phyloP scores from a whole-genome alignment of 2,888 invertebrate genomes.

The Poecilobothrus nobilitatus region DNA sequence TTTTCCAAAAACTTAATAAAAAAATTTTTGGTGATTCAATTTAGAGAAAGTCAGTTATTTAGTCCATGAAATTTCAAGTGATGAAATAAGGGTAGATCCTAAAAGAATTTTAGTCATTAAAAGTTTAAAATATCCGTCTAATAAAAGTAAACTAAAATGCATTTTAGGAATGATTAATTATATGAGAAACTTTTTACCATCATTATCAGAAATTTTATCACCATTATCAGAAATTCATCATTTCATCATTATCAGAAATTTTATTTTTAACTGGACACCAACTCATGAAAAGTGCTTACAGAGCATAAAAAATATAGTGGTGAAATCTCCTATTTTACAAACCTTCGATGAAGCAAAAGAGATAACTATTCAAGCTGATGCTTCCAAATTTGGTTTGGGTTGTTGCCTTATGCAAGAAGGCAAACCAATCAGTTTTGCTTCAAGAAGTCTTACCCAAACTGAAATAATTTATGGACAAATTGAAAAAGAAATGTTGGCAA shows the following conservation, averaged over 20 bases:
- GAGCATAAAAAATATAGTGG: not conserved
- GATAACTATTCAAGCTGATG: constrained; percentile 13
- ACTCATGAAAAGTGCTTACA: not conserved
- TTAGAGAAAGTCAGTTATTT: too few species aligned
- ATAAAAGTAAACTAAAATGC: not conserved
- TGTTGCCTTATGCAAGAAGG: constrained; percentile 14
- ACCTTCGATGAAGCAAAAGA: not conserved
- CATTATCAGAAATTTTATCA: too few species aligned
- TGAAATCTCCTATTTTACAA: not conserved
- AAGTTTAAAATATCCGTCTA: not conserved
- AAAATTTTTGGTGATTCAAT: too few species aligned
- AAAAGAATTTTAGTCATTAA: not conserved
- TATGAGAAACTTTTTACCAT: not conserved
- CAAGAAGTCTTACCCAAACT: not conserved
- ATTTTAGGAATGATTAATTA: not conserved
- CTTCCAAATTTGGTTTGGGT: constrained; percentile 17
- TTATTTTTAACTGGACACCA: not conserved
- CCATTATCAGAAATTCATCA: not conserved
- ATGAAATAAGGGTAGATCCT: too few species aligned
- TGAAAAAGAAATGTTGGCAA: constrained; percentile 4
- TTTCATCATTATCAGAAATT: not conserved
- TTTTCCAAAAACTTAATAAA: too few species aligned
- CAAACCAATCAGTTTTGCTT: constrained; percentile 12
- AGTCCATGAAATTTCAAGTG: too few species aligned
- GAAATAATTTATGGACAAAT: not conserved